Percentiles rank a stretch among this genome's conserved stretches.
These are phyloP conservation scores for Aleiodes testaceus DNA, from an alignment of 2,888 invertebrate genomes.

Conservation along the genomic window DNA sequence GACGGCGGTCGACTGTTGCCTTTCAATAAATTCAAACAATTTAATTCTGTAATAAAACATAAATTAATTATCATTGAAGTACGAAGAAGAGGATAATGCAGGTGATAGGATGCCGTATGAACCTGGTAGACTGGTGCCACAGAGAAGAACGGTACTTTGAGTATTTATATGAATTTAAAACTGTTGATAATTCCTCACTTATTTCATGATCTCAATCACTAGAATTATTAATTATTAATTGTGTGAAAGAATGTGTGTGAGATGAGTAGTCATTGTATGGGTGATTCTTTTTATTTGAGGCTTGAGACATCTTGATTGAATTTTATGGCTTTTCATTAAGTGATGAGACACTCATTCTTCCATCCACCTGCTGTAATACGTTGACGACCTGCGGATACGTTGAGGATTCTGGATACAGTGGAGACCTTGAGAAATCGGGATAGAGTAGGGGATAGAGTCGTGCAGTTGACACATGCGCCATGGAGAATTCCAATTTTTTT, in stretches of 20 bases:
- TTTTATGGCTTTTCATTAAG: conserved; percentile 1
- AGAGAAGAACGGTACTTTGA: conserved; percentile 50
- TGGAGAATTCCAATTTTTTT: not conserved
- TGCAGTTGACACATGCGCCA: conserved; percentile 30
- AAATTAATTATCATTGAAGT: conserved; percentile 1
- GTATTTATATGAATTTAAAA: not conserved
- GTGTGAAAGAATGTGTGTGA: no score
- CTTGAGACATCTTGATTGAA: not conserved
- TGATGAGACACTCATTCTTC: not conserved
- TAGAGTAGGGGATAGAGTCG: conserved; percentile 4
- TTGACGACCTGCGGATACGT: conserved; percentile 35
- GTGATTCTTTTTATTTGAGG: not conserved
- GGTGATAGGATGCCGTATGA: conserved; percentile 52
- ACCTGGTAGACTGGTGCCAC: conserved; percentile 49
- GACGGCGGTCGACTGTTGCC: conserved; percentile 47
- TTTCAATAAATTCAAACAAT: not conserved
- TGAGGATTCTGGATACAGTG: conserved; percentile 10
- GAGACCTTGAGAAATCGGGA: conserved; percentile 30
- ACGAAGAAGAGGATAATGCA: conserved; percentile 46
- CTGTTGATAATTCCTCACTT: not conserved
- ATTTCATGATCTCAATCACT: no score
- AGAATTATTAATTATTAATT: no score
- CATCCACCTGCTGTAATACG: not conserved
- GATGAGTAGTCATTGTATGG: no score
- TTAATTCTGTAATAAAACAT: conserved; percentile 23